Percentiles rank a stretch among this genome's conserved stretches.
phyloP scores from a whole-genome alignment of 2,113 vertebrate genomes.

The Phainopepla nitens region DNA sequence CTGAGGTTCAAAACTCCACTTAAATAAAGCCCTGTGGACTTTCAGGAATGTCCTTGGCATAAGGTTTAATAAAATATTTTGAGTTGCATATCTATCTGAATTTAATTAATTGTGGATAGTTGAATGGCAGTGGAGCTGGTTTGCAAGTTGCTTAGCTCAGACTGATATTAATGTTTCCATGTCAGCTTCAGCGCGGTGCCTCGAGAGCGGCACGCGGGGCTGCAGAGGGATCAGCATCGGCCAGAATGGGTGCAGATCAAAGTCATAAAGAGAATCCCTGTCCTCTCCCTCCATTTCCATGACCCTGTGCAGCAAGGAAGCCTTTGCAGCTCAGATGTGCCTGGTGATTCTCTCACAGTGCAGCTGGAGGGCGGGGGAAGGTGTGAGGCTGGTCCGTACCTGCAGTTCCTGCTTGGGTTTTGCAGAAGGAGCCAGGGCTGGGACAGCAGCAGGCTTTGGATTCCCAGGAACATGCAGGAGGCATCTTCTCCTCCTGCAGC shows the following conservation, averaged over 20 bases:
- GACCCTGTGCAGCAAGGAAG: accelerated
- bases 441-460: background rate
- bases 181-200: conserved; percentile 3
- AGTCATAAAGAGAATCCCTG: background rate
- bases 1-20: conserved; percentile 66
- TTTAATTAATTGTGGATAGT: conserved; percentile 71
- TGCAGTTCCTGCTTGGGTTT: background rate
- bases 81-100: conserved; percentile 63
- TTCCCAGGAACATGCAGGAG: background rate
- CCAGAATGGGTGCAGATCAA: background rate
- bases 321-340: background rate
- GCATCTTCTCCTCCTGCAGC: background rate
- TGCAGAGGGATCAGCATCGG: background rate
- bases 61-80: conserved; percentile 53
- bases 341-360: accelerated
- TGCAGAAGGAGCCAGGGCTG: background rate
- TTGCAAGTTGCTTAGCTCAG: conserved; percentile 36
- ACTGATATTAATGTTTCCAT: background rate
- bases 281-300: background rate
- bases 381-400: accelerated
- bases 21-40: conserved; percentile 68
- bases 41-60: conserved; percentile 71
- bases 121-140: conserved; percentile 42
- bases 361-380: background rate
- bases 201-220: background rate